Base-by-base conservation (phyloP, 2,888 invertebrate species). In the Chrysolina haemoptera region DNA sequence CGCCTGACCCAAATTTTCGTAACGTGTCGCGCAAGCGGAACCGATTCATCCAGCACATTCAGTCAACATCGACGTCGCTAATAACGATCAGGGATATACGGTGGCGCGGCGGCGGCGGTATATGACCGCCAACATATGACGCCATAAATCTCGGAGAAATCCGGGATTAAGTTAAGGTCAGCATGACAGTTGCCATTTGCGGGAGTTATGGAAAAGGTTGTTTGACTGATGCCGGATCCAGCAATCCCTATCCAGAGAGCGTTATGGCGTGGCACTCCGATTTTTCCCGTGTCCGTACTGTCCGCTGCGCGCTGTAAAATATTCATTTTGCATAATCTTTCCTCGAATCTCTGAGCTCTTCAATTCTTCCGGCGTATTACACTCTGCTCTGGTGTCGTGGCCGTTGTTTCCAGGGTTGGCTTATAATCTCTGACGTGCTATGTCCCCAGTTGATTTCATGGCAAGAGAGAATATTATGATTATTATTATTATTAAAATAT, bases 61-160 rank as follows among this genome's bases (percentile, higher is more conserved):
- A 11, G 35, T 43, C 65, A 40, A 67, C 73, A 76, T 76, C 71
- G 76, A 76, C 73, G 66, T 73, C 69, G 35, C 71, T 73, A 73
- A 76, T 76, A 73, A 71, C 71, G 66, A 53, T 53, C 53, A 40
- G 9, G 53, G 53, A 67, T 67, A 53, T 53, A 41, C 53, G 48
- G 40, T 67, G 41, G 53, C 40, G 53, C n/a, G 40, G 53, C 53
- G 53, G 66, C 53, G 41, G 53, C 40, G 53, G 67, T 67, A 67
- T 67, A 73, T 76, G 76, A 71, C 73, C 76, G 71, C 62, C 35
- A 71, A 76, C 76, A 71, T 73, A 76, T 76, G 73, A 76, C 76
- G 69, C 73, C 71, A 76, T 76, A 76, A 76, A 76, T 76, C 76
- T 71, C 68, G 46, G 59, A 65, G 67, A 62, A 65, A 74, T 68